Evolutionary conservation across 2,888 invertebrate species (phyloP).

Genomic region (Macrostomum cliftonense): DNA sequence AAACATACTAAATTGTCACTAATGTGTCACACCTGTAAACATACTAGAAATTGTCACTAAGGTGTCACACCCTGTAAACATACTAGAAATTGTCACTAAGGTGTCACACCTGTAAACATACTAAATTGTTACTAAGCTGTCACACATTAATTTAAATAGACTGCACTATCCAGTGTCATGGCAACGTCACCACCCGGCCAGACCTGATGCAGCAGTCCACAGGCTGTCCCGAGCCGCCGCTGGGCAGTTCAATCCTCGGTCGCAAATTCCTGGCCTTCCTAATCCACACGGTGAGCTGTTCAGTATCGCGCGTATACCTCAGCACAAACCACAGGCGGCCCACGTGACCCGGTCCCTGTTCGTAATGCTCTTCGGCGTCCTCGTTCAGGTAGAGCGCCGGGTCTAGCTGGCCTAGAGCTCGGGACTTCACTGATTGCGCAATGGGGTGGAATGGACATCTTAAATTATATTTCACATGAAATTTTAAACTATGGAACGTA

Average conservation of each 20-base stretch:
- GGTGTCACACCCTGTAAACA: no score
- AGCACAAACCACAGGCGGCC: conserved; percentile 7
- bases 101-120: no score
- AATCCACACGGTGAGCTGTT: conserved; percentile 3
- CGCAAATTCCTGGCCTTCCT: conserved; percentile 7
- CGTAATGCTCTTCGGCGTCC: conserved; percentile 6
- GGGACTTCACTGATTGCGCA: background rate
- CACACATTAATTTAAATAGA: no score
- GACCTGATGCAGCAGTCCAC: conserved; percentile 4
- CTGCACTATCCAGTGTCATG: no score
- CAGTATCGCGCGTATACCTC: background rate
- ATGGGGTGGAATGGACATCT: no score
- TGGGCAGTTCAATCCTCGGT: background rate
- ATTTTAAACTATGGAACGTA: no score
- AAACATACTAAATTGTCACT: no score
- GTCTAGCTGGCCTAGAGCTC: conserved; percentile 3
- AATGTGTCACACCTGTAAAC: no score
- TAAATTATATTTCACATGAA: no score
- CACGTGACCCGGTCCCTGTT: conserved; percentile 5
- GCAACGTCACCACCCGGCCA: background rate
- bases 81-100: no score
- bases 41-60: no score
- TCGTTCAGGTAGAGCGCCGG: conserved; percentile 2
- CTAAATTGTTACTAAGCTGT: no score
- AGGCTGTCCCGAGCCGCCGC: background rate